Conservation (phyloP, 2,888 invertebrate genomes). For the Dolichomitus sp. region DNA sequence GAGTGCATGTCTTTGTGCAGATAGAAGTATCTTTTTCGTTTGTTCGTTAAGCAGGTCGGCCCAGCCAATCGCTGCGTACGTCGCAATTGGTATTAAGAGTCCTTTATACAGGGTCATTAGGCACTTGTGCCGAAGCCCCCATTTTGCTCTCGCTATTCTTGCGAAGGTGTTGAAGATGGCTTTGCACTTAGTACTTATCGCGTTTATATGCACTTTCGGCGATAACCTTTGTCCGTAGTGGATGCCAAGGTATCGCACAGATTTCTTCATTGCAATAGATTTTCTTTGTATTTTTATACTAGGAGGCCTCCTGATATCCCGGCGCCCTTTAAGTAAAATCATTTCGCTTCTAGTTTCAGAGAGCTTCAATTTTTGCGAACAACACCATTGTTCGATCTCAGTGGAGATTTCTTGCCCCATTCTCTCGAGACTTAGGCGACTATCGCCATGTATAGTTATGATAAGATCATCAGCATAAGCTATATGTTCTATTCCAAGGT, state of each 20-base stretch:
- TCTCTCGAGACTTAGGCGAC: neutral
- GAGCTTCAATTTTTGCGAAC: slow-evolving; percentile 11
- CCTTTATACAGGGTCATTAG: slow-evolving; percentile 58
- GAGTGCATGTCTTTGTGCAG: slow-evolving; percentile 19
- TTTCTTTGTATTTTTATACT: neutral
- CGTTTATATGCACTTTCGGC: slow-evolving; percentile 19
- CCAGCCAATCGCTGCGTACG: slow-evolving; percentile 61
- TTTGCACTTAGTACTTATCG: neutral
- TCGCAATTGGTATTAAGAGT: slow-evolving; percentile 35
- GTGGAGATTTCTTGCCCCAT: neutral
- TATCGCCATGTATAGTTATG: slow-evolving; percentile 36
- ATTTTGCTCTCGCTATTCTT: slow-evolving; percentile 48
- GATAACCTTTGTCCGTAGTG: slow-evolving; percentile 36
- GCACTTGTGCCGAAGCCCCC: slow-evolving; percentile 44
- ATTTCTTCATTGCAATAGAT: neutral
- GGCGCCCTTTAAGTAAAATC: slow-evolving; percentile 33
- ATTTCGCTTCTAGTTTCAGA: slow-evolving; percentile 39
- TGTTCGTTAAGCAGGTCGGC: slow-evolving; percentile 11
- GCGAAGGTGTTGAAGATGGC: slow-evolving; percentile 6
- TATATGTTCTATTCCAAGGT: slow-evolving; percentile 5
- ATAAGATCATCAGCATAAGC: slow-evolving; percentile 67
- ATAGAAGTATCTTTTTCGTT: neutral
- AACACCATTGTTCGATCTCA: slow-evolving; percentile 46
- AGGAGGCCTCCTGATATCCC: slow-evolving; percentile 4
- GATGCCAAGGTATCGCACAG: slow-evolving; percentile 45